These are phyloP conservation scores for Chloromyia formosa DNA, from an alignment of 2,888 invertebrate species.

Conservation along the genomic window DNA sequence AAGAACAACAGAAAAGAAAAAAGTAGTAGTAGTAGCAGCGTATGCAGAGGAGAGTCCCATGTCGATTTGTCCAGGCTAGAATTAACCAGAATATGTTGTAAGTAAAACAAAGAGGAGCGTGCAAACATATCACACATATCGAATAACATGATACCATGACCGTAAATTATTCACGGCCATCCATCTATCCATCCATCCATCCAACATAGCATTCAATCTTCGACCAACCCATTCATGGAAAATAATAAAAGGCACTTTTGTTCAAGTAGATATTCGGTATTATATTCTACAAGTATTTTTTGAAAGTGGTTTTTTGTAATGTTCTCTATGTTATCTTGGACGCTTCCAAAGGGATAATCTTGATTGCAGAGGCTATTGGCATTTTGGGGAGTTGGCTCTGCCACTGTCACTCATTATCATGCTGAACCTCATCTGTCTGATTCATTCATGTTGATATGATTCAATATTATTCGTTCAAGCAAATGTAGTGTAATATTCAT, in stretches of 20 bases:
- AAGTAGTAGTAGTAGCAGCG: background rate
- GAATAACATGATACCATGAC: constrained; percentile 21
- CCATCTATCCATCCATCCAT: constrained; percentile 36
- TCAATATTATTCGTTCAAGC: background rate
- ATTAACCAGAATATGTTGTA: background rate
- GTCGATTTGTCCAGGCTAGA: too few relatives aligned
- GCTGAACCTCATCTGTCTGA: constrained; percentile 12
- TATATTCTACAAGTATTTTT: background rate
- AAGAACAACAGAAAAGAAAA: background rate
- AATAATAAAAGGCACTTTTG: constrained; percentile 33
- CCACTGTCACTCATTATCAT: constrained; percentile 31
- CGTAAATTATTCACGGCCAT: constrained; percentile 27
- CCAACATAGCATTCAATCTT: background rate
- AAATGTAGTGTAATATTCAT: background rate
- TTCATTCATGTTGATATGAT: constrained; percentile 11
- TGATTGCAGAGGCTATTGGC: constrained; percentile 39
- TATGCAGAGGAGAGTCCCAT: background rate
- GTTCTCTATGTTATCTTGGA: constrained; percentile 3
- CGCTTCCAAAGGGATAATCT: constrained; percentile 26
- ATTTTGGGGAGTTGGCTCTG: background rate
- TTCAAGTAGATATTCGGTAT: constrained; percentile 10
- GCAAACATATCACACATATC: constrained; percentile 22
- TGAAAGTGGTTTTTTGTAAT: background rate
- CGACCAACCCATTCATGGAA: constrained; percentile 13
- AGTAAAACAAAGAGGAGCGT: background rate